phyloP scores from a whole-genome alignment of 1,140 invertebrate species.

The Drosophila elegans region DNA sequence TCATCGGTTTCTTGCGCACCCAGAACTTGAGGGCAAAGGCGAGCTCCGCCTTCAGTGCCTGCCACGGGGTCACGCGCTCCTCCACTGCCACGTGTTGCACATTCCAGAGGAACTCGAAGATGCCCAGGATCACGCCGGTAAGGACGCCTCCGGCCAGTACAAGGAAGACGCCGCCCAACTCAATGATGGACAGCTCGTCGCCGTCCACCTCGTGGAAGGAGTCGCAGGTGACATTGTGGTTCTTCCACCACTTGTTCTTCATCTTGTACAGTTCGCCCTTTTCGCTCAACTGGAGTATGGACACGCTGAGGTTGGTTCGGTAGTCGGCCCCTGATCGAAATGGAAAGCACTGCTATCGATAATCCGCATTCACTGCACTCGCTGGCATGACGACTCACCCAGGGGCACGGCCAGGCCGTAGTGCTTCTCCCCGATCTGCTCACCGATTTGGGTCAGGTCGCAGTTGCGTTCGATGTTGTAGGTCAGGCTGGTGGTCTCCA shows the following conservation, averaged over 20 bases:
- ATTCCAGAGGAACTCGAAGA: slow-evolving; percentile 94
- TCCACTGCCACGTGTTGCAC: slow-evolving; percentile 91
- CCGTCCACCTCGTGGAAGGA: slow-evolving; percentile 72
- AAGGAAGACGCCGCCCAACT: slow-evolving; percentile 91
- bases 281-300: slow-evolving; percentile 93
- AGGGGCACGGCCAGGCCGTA: slow-evolving; percentile 93
- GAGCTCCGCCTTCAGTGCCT: slow-evolving; percentile 88
- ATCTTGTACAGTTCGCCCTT: slow-evolving; percentile 90
- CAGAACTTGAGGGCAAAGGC: slow-evolving; percentile 88
- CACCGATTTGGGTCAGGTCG: slow-evolving; percentile 91
- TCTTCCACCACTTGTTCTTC: slow-evolving; percentile 96
- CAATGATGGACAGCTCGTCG: slow-evolving; percentile 86
- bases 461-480: slow-evolving; percentile 92
- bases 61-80: slow-evolving; percentile 88
- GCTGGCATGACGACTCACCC: slow-evolving; percentile 85
- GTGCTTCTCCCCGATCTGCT: slow-evolving; percentile 92
- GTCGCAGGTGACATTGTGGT: slow-evolving; percentile 83
- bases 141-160: slow-evolving; percentile 88
- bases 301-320: slow-evolving; percentile 89
- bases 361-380: background rate
- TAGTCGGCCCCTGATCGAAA: slow-evolving; percentile 85
- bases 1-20: slow-evolving; percentile 88
- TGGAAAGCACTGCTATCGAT: background rate
- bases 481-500: slow-evolving; percentile 94
- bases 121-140: slow-evolving; percentile 88